Percentiles rank a stretch among this genome's conserved stretches.
These are phyloP conservation scores for Keiferia lycopersicella DNA, from an alignment of 2,888 invertebrate species.

Conservation along the genomic window DNA sequence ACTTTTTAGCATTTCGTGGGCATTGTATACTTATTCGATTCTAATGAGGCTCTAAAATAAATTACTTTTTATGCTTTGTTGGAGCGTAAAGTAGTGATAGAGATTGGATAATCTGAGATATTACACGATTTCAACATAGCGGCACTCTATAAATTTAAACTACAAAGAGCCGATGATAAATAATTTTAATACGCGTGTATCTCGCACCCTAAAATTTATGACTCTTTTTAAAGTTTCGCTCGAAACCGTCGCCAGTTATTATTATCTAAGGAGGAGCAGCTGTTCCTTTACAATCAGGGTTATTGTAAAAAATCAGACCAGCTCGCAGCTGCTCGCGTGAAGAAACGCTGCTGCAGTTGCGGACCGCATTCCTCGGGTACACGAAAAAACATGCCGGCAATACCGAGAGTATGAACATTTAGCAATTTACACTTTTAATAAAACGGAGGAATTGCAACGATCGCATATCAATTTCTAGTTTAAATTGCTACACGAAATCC, in stretches of 20 bases:
- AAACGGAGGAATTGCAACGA: constrained; percentile 11
- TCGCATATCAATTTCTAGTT: constrained; percentile 13
- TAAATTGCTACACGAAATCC: constrained; percentile 6
- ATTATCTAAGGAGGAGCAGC: constrained; percentile 55
- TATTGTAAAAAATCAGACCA: constrained; percentile 53
- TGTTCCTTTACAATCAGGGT: constrained; percentile 56
- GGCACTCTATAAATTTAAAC: constrained; percentile 7
- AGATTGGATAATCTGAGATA: constrained; percentile 8
- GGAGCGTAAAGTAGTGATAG: background rate
- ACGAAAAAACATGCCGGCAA: constrained; percentile 32
- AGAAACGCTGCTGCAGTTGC: constrained; percentile 34
- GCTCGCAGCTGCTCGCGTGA: constrained; percentile 41
- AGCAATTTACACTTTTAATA: constrained; percentile 8
- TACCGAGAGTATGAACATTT: constrained; percentile 20
- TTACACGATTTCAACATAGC: constrained; percentile 4
- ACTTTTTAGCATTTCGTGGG: constrained; percentile 1
- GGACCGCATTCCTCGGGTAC: constrained; percentile 33
- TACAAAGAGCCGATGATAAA: constrained; percentile 40
- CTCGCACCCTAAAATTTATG: constrained; percentile 50
- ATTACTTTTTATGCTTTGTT: background rate
- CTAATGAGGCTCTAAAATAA: background rate
- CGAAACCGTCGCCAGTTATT: constrained; percentile 38
- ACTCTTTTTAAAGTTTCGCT: constrained; percentile 48
- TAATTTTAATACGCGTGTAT: constrained; percentile 38
- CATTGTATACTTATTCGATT: constrained; percentile 7